Evolutionary conservation across 1,140 invertebrate genomes (phyloP), one percentile per base, ranked within the genome.

Genomic region (Brachionus manjavacas): DNA sequence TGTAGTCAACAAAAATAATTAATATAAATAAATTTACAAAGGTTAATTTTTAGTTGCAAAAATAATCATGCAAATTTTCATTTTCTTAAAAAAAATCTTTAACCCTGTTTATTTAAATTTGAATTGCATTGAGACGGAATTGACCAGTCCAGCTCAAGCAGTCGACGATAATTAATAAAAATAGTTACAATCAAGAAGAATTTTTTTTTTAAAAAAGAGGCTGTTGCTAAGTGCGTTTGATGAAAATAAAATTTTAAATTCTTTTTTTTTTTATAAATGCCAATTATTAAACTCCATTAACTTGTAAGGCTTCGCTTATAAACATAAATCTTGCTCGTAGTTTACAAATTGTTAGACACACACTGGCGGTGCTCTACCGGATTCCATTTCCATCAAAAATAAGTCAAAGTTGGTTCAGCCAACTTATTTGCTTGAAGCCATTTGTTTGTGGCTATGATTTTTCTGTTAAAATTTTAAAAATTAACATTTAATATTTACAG

Each of bases 181-280:
- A 60, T 60, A 60, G 52, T 23, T 60, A 60, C 52, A 60, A 60
- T 60, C n/a, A 20, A 60, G 52, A 23, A 60, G 9, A 60, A 60
- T 23, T 8, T 6, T 16, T 60, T 60, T 35, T 68, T 68, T 35
- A 68, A 68, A 64, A 68, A 68, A 68, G 28, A 68, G 66, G 66
- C 66, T 68, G 66, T 68, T 68, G 66, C 66, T 68, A 68, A 31
- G 66, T 39, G 66, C 66, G 31, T 68, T 68, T 6, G 39, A 31
- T 68, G 25, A 68, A 39, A 68, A 31, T 68, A 39, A 31, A 39
- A 68, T 68, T 60, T 60, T 25, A 8, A 23, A 60, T 60, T 60
- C n/a, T 60, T 60, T 20, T 60, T 60, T 60, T 60, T 60, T n/a
- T 31, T n/a, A n/a, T n/a, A 68, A 68, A 68, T 68, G 66, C 66